Conservation (phyloP, 2,113 vertebrate genomes). For the Pampusana beccarii region DNA sequence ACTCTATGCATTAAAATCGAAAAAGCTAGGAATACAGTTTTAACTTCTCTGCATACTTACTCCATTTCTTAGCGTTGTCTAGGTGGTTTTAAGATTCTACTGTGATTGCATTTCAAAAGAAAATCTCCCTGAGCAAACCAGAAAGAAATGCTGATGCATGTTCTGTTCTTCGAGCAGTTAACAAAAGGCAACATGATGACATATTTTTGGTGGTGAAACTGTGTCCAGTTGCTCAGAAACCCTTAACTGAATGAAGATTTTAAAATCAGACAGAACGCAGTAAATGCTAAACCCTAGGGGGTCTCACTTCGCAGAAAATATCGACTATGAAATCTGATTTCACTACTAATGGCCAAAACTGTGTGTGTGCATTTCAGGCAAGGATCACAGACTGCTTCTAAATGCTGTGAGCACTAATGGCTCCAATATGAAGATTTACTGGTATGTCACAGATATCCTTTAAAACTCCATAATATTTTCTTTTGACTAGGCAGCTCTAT, state of each 20-base stretch:
- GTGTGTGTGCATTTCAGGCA: not conserved
- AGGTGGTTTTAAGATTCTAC: not conserved
- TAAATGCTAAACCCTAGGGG: not conserved
- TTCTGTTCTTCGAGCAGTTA: not conserved
- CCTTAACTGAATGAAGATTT: not conserved
- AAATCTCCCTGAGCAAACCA: not conserved
- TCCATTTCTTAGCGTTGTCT: not conserved
- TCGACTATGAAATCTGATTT: not conserved
- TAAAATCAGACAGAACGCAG: not conserved
- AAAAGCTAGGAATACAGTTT: not conserved
- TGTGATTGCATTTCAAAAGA: not conserved
- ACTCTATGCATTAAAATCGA: not conserved
- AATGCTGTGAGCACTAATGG: not conserved
- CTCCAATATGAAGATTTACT: not conserved
- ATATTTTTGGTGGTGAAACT: not conserved
- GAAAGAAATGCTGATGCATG: not conserved
- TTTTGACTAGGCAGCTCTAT: not conserved
- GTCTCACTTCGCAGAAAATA: not conserved
- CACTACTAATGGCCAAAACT: not conserved
- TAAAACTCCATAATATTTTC: not conserved
- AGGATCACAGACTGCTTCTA: not conserved
- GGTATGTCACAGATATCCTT: not conserved
- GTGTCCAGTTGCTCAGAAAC: not conserved
- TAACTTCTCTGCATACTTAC: not conserved
- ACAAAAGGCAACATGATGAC: not conserved